Evolutionary conservation across 2,113 vertebrate genomes (phyloP).

Genomic region (Tupaia chinensis): DNA sequence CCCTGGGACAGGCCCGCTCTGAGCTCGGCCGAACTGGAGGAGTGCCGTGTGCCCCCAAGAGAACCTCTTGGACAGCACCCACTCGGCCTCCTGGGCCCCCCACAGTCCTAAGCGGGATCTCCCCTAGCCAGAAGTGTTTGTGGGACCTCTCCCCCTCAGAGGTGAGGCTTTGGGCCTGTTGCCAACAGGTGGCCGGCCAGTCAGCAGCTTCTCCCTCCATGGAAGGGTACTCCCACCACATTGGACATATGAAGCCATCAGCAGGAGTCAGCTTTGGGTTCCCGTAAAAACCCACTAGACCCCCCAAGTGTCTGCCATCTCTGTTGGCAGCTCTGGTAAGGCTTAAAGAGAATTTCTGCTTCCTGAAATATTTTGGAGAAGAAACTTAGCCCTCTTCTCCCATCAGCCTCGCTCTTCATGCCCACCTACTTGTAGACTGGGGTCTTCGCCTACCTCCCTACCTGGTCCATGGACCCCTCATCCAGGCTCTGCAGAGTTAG

Average conservation of each 20-base stretch:
- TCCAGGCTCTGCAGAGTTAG: neutral
- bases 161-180: neutral
- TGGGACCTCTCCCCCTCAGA: neutral
- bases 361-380: neutral
- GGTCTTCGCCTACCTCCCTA: neutral
- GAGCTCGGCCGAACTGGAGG: neutral
- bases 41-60: fast-evolving
- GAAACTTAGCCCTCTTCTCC: neutral
- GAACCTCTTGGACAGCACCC: neutral
- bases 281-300: neutral
- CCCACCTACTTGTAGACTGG: neutral
- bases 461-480: fast-evolving
- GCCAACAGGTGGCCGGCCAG: neutral
- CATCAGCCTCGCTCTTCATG: fast-evolving
- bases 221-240: neutral
- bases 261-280: neutral
- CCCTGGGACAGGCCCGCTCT: neutral
- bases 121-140: neutral
- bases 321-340: neutral
- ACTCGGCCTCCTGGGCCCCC: neutral
- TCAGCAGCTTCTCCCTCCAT: neutral
- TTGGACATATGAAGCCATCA: neutral
- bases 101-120: neutral
- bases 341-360: neutral
- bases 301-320: too few relatives aligned